These are phyloP conservation scores for Pachliopta kotzebuea DNA, from an alignment of 2,888 invertebrate species.

Conservation along the genomic window DNA sequence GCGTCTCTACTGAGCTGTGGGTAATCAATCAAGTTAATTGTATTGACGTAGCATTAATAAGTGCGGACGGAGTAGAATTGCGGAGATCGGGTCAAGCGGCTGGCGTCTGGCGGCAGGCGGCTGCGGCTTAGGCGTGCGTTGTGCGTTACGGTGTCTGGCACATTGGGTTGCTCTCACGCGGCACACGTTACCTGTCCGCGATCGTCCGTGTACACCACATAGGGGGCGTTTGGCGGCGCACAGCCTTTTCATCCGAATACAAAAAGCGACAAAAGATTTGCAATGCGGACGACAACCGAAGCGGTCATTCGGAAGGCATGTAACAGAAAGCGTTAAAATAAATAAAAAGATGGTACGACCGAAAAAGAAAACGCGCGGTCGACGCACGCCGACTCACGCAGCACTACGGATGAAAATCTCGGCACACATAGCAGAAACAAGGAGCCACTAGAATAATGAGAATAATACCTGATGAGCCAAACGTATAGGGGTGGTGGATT, in stretches of 20 bases:
- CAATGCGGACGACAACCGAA: conserved; percentile 76
- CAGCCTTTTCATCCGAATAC: conserved; percentile 77
- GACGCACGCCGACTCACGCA: conserved; percentile 60
- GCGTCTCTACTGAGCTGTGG: conserved; percentile 9
- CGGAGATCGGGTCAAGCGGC: conserved; percentile 31
- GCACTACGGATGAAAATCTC: conserved; percentile 66
- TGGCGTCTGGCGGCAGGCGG: conserved; percentile 28
- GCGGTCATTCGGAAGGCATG: conserved; percentile 80
- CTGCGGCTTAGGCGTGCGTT: conserved; percentile 38
- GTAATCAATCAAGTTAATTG: not conserved
- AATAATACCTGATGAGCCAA: conserved; percentile 80
- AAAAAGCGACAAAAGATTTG: conserved; percentile 77
- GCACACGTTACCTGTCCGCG: conserved; percentile 94
- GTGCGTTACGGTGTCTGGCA: conserved; percentile 27
- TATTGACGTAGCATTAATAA: conserved; percentile 41
- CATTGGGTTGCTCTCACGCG: conserved; percentile 53
- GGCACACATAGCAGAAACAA: conserved; percentile 75
- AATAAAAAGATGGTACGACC: conserved; percentile 71
- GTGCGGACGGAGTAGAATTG: conserved; percentile 35
- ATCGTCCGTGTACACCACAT: conserved; percentile 97
- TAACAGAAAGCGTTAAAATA: conserved; percentile 80
- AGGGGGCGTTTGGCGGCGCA: conserved; percentile 94
- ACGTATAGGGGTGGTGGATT: conserved; percentile 78
- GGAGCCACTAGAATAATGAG: conserved; percentile 76
- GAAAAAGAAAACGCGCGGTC: conserved; percentile 62